Base-by-base conservation (phyloP, 2,113 vertebrate genomes). In the Menura novaehollandiae region DNA sequence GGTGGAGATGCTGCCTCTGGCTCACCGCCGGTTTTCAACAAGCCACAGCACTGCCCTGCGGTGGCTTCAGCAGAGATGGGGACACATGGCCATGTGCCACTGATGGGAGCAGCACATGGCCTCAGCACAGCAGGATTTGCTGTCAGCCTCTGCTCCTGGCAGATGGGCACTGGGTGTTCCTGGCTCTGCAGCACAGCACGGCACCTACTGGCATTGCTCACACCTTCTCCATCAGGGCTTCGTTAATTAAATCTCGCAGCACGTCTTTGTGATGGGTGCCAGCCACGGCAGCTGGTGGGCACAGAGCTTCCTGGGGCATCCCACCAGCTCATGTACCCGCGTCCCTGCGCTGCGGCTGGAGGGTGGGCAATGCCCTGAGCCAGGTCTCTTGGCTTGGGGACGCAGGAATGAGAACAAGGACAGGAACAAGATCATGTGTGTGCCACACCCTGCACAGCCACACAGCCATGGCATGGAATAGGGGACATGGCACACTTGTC, bases 21-120 rank as follows among this genome's bases (percentile, higher is more conserved):
- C n/a, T 87, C 14, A 2, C 20, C 0, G 0, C 28, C 0, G 0
- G 59, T 37, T 71, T 85, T 63, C 2, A 6, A 67, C 3, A 2
- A 26, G 55, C 39, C 58, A 2, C 0, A 0, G 76, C 24, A 7
- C 23, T 43, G 78, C 63, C 74, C 68, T 1, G 3, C 0, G 3
- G 46, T 23, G 71, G n/a, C 52, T 18, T 13, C 14, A 30, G 64
- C 75, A 37, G 90, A 11, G n/a, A 33, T 16, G 49, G 93, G 63
- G 39, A 59, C 23, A 3, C 21, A 0, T 16, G 15, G 63, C 91
- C 63, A 2, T 0, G 2, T 86, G 85, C 27, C 24, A 9, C 62
- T 5, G 33, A 2, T 0, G 2, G 37, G 58, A 77, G 26, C 77
- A 12, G 20, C 58, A 26, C 21, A 2, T 2, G 47, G 63, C 28